A percentile compares a stretch with the other conserved stretches of the same genome.
These are phyloP conservation scores for Clavelina lepadiformis DNA, from an alignment of 23 tunicate genomes.

Conservation along the genomic window DNA sequence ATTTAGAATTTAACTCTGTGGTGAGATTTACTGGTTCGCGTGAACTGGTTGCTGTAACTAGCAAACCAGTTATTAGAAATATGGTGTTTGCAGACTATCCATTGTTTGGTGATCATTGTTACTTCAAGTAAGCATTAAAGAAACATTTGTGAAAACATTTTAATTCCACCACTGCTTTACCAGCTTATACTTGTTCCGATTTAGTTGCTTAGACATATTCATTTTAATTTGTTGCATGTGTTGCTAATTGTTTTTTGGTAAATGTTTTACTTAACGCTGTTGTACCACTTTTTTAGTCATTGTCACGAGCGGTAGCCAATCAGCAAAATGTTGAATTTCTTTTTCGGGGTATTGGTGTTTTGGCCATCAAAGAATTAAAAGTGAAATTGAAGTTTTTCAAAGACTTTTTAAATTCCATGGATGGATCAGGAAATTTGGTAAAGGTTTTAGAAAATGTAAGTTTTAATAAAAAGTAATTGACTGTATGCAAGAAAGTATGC, in stretches of 20 bases:
- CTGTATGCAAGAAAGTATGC: too few relatives aligned
- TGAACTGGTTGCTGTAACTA: too few relatives aligned
- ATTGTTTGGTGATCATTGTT: too few relatives aligned
- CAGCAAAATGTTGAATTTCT: conserved; percentile 68
- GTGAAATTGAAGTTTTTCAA: conserved; percentile 93
- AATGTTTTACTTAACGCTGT: background rate
- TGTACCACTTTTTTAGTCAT: conserved; percentile 35
- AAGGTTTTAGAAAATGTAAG: conserved; percentile 77
- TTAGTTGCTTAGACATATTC: background rate
- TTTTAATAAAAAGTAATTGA: too few relatives aligned
- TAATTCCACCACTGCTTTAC: background rate
- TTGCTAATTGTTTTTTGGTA: too few relatives aligned
- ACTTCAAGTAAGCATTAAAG: too few relatives aligned
- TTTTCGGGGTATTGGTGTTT: conserved; percentile 82
- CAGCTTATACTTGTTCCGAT: background rate
- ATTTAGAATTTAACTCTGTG: too few relatives aligned
- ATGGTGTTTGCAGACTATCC: too few relatives aligned
- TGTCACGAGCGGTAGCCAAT: conserved; percentile 67
- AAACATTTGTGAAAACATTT: background rate
- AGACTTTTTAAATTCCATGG: conserved; percentile 76
- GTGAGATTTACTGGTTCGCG: too few relatives aligned
- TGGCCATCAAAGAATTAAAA: conserved; percentile 66
- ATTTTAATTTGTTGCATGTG: background rate
- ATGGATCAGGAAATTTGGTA: conserved; percentile 74
- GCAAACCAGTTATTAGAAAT: too few relatives aligned